Base-by-base conservation (phyloP, 2,113 vertebrate genomes). In the Fulica atra region DNA sequence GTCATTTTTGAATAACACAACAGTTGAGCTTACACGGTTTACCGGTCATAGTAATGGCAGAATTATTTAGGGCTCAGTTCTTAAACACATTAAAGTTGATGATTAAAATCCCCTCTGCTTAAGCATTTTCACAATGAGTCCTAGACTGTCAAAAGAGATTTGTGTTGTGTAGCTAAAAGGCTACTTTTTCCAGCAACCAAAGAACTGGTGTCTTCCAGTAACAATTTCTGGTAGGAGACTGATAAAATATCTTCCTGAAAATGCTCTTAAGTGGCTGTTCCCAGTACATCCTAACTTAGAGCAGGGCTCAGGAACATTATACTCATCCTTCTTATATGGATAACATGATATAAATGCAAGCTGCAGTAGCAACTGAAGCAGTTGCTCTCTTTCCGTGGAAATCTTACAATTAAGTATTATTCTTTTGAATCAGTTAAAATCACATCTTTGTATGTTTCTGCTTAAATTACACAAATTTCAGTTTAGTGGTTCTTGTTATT, bases 341-440 rank as follows among this genome's bases (percentile, higher is more conserved):
- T 96, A 96, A 89, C 56, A 16, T 63, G 64, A 78, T 38, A 72
- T 89, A 91, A 83, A 92, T 89, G 95, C 85, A 89, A 95, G 87
- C 81, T 94, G 54, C 84, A 87, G 65, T 81, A 94, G 90, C 61
- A 91, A 60, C 86, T 60, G 85, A 84, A 87, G 82, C 86, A 94
- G 92, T 93, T 92, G 71, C 72, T 96, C 81, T 87, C 69, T 93
- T 96, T 83, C 54, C 36, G 40, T 86, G 68, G 40, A 86, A 90
- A 80, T 81, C 61, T 31, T 38, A 12, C 79, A 89, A 53, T 46
- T 82, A 40, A 54, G 53, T 85, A 83, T 80, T 93, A 54, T 21
- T 88, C 53, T 71, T 50, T 74, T 66, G 77, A 81, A 76, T 50
- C 74, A 91, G 57, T 36, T 25, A 7, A 53, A 91, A 38, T 61